Evolutionary conservation across 1,140 invertebrate genomes (phyloP), one percentile per base, ranked within the genome.

Genomic region (Pogonognathellus flavescens): DNA sequence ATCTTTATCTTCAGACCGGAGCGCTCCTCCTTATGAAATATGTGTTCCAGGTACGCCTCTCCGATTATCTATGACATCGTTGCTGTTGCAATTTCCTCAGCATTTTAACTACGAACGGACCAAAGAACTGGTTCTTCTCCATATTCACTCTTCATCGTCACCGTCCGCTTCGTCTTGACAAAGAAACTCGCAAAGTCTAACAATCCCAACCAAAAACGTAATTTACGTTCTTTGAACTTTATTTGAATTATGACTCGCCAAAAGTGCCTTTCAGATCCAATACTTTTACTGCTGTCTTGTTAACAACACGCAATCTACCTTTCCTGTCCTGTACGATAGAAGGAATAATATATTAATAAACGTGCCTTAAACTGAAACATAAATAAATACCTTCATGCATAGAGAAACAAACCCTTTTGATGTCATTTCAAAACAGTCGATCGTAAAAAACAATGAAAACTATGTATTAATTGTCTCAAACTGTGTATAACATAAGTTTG

Each of bases 41-140:
- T 76, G 41, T n/a, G 14, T 76, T 50, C 70, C 70, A 76, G 70
- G 41, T 76, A 76, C 70, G 70, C 70, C 70, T 50, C 25, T 76
- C 49, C 70, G 70, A 80, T 22, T 76, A 88, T 72, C 82, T 85
- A 82, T 82, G 49, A 57, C 66, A 72, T 59, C 84, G 85, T 88
- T 95, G 55, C 91, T 93, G 1, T 90, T 94, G 41, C 70, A 50
- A 18, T 96, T 96, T 90, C 93, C 94, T 4, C 94, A 95, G 90
- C 96, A 95, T 91, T 97, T 97, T 88, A 93, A 93, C 8, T 97
- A 97, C 89, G 94, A 96, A 82, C 92, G 95, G 82, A 93, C 94
- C 1, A 94, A 94, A 89, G 93, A 97, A 89, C 90, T 97, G 84
- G 93, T 96, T 16, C 89, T 97, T n/a, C 86, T 60, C 31, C 84